Base-by-base conservation (phyloP, 35 echinoderm and acorn worm genomes). In the Diadema setosum region DNA sequence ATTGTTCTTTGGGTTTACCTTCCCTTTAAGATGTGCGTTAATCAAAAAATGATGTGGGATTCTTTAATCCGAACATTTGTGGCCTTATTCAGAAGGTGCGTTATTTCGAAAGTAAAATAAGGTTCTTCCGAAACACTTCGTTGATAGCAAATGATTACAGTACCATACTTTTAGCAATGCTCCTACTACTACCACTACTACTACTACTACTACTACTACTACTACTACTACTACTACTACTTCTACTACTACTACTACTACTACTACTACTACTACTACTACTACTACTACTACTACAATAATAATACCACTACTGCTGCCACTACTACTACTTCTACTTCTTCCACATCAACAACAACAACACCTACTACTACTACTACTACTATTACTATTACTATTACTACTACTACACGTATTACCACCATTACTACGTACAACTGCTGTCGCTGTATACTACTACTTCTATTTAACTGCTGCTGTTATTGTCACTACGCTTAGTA, bases 181-280 rank as follows among this genome's bases (percentile, higher is more conserved):
- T 78, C 18, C 41, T 8, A 25, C 21, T 37, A 3, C 16, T 40
- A 25, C 33, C 5, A 52, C 44, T 4, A 21, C 81, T 57, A 24
- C 48, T 21, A 58, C 46, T 58, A 0, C 21, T 35, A 58, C 81
- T 83, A 27, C 81, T 56, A 58, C 44, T 83, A 27, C 81, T 83
- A n/a, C 75, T 81, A 39, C 4, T 42, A n/a, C 75, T 42, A 39
- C 75, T 42, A n/a, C 75, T 81, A 0, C 81, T 83, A 27, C 43
- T 83, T 16, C 81, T 83, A 15, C 81, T 83, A 6, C 81, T 83
- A 27, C 44, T 58, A 23, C 81, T 58, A 27, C 81, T 83, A 58
- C 81, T 83, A 27, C 45, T 61, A 24, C 23, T 52, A 15, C 81
- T 83, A 29, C 48, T 83, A 14, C 48, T 50, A 52, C 48, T 83